Conservation (phyloP, 30 jellyfish, hydroid and myxozoan species). For the Sanderia malayensis region DNA sequence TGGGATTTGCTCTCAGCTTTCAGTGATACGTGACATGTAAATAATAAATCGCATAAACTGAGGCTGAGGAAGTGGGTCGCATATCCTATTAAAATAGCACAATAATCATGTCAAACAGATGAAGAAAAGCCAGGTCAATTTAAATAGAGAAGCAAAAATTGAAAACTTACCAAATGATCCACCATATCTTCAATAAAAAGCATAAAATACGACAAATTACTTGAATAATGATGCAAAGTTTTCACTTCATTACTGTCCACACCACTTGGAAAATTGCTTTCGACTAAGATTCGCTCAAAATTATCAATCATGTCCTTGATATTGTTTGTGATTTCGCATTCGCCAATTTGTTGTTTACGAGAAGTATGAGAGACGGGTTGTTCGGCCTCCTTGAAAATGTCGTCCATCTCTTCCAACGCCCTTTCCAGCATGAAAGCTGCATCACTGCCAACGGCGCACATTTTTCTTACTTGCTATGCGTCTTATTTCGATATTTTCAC, state of each 20-base stretch:
- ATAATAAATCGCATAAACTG: too few species aligned
- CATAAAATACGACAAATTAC: slow-evolving; percentile 58
- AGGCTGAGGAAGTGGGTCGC: too few species aligned
- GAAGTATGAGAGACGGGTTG: slow-evolving; percentile 51
- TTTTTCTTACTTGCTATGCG: too few species aligned
- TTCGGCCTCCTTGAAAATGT: slow-evolving; percentile 70
- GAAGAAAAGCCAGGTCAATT: background rate
- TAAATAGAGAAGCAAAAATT: background rate
- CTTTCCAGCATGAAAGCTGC: slow-evolving; percentile 97
- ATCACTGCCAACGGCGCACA: slow-evolving; percentile 98
- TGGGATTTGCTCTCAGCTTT: too few species aligned
- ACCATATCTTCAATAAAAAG: slow-evolving; percentile 54
- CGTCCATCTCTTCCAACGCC: slow-evolving; percentile 99
- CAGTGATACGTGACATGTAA: too few species aligned
- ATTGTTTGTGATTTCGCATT: slow-evolving; percentile 14
- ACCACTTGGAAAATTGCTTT: slow-evolving; percentile 52
- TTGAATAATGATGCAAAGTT: slow-evolving; percentile 38
- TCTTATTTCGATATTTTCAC: background rate
- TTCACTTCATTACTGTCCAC: slow-evolving; percentile 43
- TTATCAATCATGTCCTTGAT: slow-evolving; percentile 55
- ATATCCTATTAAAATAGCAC: background rate
- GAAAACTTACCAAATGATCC: slow-evolving; percentile 51
- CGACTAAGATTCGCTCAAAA: slow-evolving; percentile 64
- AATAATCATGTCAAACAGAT: background rate
- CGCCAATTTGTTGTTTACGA: slow-evolving; percentile 13